Evolutionary conservation across 2,888 invertebrate genomes (phyloP).

Genomic region (Epistrophe eligans): DNA sequence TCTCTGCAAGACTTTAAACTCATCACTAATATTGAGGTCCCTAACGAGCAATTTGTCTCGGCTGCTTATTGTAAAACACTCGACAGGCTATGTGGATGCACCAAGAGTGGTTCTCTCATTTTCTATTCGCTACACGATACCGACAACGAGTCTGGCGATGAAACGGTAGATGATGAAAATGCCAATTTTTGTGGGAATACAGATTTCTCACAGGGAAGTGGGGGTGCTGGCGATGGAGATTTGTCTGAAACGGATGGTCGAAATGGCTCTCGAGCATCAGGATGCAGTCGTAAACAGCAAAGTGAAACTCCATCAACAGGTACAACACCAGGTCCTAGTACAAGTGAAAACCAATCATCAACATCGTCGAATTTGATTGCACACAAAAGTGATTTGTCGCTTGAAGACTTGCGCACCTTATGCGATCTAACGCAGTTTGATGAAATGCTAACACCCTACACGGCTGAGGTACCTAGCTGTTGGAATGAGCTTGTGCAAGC

Average conservation of each 20-base stretch:
- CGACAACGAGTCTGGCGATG: slow-evolving; percentile 89
- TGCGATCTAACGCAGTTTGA: slow-evolving; percentile 92
- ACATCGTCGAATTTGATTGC: slow-evolving; percentile 84
- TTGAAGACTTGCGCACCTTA: slow-evolving; percentile 87
- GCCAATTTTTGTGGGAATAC: slow-evolving; percentile 77
- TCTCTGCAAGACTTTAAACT: slow-evolving; percentile 89
- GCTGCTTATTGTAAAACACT: slow-evolving; percentile 94
- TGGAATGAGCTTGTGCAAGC: slow-evolving; percentile 97
- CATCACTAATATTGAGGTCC: slow-evolving; percentile 88
- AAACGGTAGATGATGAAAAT: slow-evolving; percentile 87
- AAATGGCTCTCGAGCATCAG: slow-evolving; percentile 40
- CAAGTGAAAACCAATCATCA: slow-evolving; percentile 78
- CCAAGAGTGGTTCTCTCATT: slow-evolving; percentile 91
- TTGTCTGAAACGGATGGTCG: slow-evolving; percentile 80
- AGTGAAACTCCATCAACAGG: slow-evolving; percentile 28
- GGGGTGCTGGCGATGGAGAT: slow-evolving; percentile 73
- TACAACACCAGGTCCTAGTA: slow-evolving; percentile 45
- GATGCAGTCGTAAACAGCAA: slow-evolving; percentile 47
- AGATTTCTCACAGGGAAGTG: slow-evolving; percentile 55
- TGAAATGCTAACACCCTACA: slow-evolving; percentile 86
- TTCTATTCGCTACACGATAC: slow-evolving; percentile 91
- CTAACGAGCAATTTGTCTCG: slow-evolving; percentile 90
- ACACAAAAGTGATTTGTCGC: slow-evolving; percentile 86
- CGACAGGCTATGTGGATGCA: slow-evolving; percentile 93
- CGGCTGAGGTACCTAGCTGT: slow-evolving; percentile 95